Evolutionary conservation across 1,140 invertebrate genomes (phyloP).

Genomic region (Eubasilissa regina): DNA sequence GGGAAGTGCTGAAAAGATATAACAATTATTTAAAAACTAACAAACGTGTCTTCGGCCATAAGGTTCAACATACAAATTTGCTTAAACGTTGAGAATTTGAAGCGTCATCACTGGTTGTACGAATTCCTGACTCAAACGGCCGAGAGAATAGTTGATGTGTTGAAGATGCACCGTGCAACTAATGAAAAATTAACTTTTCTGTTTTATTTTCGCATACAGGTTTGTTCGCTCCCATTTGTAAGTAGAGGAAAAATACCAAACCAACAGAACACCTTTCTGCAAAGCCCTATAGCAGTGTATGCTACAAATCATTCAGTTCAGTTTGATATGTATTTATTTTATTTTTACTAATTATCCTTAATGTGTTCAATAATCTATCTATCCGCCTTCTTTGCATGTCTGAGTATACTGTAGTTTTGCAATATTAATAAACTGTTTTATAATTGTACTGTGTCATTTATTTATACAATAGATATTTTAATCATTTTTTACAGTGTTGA

Average conservation of each 20-base stretch:
- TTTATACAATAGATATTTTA: background rate
- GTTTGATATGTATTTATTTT: constrained; percentile 23
- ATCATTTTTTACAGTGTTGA: constrained; percentile 9
- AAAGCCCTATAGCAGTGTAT: constrained; percentile 20
- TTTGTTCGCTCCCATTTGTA: constrained; percentile 36
- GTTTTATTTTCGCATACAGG: constrained; percentile 44
- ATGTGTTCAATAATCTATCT: background rate
- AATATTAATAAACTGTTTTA: background rate
- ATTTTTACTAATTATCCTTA: constrained; percentile 4
- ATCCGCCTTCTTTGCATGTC: background rate
- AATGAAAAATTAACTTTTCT: constrained; percentile 5
- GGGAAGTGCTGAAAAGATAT: too few relatives aligned
- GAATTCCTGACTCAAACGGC: background rate
- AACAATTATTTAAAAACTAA: too few relatives aligned
- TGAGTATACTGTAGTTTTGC: background rate
- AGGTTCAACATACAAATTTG: too few relatives aligned
- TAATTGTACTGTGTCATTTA: too few relatives aligned
- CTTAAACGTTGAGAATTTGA: too few relatives aligned
- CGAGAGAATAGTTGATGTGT: background rate
- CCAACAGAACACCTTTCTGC: constrained; percentile 17
- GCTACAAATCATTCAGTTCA: constrained; percentile 8
- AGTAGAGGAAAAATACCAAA: constrained; percentile 4
- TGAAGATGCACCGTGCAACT: background rate
- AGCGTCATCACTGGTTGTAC: too few relatives aligned
- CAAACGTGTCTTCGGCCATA: too few relatives aligned